These are phyloP conservation scores for Drosophila pallidifrons DNA, from an alignment of 1,140 invertebrate genomes.

Conservation along the genomic window DNA sequence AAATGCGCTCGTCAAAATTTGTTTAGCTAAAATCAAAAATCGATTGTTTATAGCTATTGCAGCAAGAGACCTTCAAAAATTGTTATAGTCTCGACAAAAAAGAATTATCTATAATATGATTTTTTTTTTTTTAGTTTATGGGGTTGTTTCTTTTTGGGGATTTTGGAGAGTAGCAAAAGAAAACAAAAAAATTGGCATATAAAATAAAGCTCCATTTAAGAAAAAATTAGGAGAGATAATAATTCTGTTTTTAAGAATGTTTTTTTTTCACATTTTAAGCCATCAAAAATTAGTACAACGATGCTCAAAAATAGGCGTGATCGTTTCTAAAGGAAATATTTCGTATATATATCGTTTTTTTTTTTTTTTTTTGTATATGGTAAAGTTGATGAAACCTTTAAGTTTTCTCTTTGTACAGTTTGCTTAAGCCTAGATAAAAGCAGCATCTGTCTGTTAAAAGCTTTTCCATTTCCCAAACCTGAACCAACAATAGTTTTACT, in stretches of 20 bases:
- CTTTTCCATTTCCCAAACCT: slow-evolving; percentile 39
- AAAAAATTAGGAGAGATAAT: slow-evolving; percentile 17
- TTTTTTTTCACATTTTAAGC: slow-evolving; percentile 20
- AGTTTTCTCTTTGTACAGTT: slow-evolving; percentile 49
- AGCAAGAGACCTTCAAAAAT: slow-evolving; percentile 77
- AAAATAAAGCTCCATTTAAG: slow-evolving; percentile 56
- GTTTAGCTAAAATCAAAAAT: slow-evolving; percentile 36
- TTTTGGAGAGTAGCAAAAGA: slow-evolving; percentile 39
- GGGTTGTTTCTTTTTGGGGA: slow-evolving; percentile 34
- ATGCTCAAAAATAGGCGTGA: slow-evolving; percentile 82
- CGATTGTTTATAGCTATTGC: slow-evolving; percentile 15
- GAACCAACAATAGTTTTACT: slow-evolving; percentile 5
- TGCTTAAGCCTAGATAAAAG: slow-evolving; percentile 62
- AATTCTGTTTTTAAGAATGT: slow-evolving; percentile 17
- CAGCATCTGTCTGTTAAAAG: slow-evolving; percentile 55
- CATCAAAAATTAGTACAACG: slow-evolving; percentile 72
- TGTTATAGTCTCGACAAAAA: slow-evolving; percentile 79
- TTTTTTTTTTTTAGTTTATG: slow-evolving; percentile 17
- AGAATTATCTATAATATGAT: slow-evolving; percentile 17
- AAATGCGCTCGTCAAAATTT: slow-evolving; percentile 48
- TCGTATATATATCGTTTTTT: not conserved
- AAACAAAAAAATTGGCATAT: slow-evolving; percentile 49
- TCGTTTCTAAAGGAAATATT: slow-evolving; percentile 53
- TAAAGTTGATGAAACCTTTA: slow-evolving; percentile 30
- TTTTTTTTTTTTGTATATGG: too few species aligned